phyloP scores from a whole-genome alignment of 2,888 invertebrate genomes.

The Alsophila aescularia region DNA sequence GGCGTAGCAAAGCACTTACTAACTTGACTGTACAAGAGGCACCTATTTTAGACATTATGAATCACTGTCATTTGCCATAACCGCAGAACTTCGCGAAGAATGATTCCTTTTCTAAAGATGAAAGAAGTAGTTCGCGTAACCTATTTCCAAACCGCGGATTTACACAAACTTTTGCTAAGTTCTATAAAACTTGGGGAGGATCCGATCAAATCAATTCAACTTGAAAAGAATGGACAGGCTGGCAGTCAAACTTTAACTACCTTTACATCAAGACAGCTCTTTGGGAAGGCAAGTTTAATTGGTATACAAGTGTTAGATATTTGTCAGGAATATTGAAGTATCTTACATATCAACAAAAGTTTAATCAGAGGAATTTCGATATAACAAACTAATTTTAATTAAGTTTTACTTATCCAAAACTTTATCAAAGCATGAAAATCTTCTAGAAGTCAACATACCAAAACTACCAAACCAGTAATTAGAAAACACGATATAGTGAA shows the following conservation, averaged over 20 bases:
- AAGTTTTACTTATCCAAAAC: too few relatives aligned
- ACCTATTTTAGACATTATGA: conserved; percentile 53
- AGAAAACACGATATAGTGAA: too few relatives aligned
- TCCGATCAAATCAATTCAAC: conserved; percentile 76
- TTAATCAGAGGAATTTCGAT: too few relatives aligned
- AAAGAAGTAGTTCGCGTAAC: conserved; percentile 65
- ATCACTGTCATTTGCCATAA: conserved; percentile 69
- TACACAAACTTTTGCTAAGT: conserved; percentile 65
- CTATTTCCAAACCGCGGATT: conserved; percentile 70
- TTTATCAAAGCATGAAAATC: too few relatives aligned
- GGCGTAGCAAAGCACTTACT: not conserved
- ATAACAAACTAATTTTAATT: too few relatives aligned
- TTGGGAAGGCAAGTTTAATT: conserved; percentile 49
- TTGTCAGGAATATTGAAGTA: not conserved
- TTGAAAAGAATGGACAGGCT: conserved; percentile 69
- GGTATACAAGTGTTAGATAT: conserved; percentile 38
- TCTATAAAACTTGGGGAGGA: conserved; percentile 61
- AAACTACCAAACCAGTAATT: too few relatives aligned
- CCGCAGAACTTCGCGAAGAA: conserved; percentile 63
- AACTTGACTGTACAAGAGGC: not conserved
- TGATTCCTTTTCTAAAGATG: conserved; percentile 60
- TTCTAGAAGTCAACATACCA: too few relatives aligned
- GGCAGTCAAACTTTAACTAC: conserved; percentile 60
- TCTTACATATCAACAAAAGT: not conserved
- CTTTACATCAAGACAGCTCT: conserved; percentile 52